Percentiles rank a stretch among this genome's conserved stretches.
phyloP scores from a whole-genome alignment of 2,797 vertebrate genomes.

The Enteromius afrohamiltoni region DNA sequence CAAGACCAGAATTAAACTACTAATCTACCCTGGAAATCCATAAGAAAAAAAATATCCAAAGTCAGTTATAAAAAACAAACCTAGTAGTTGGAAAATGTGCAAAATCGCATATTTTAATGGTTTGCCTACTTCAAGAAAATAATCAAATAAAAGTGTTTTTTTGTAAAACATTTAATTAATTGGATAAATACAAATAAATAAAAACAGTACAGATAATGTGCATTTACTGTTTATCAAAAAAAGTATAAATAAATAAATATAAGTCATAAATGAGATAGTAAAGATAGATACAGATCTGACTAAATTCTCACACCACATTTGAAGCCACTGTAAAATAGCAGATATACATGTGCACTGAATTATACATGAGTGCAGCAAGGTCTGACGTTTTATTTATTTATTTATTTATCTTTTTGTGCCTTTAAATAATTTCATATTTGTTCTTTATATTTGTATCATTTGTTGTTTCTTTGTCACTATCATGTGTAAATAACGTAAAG shows the following conservation, averaged over 20 bases:
- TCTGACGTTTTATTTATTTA: not conserved
- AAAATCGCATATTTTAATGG: not conserved
- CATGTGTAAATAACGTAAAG: not conserved
- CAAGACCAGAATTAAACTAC: too few relatives aligned
- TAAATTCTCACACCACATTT: not conserved
- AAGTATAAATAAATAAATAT: too few relatives aligned
- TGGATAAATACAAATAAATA: too few relatives aligned
- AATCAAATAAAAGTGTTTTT: not conserved
- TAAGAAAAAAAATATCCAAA: not conserved
- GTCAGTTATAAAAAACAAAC: not conserved
- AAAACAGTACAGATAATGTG: not conserved
- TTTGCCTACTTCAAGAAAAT: not conserved
- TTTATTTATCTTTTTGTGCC: not conserved
- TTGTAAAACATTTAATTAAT: not conserved
- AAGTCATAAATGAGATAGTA: too few relatives aligned
- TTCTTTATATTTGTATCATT: not conserved
- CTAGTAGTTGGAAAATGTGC: not conserved
- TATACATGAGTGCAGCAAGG: not conserved
- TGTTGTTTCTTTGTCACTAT: not conserved
- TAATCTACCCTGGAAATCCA: not conserved
- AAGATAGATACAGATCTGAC: not conserved
- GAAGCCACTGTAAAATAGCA: not conserved
- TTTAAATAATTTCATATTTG: not conserved
- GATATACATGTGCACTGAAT: not conserved
- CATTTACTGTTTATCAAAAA: not conserved